These are phyloP conservation scores for Adelognathus sp. DNA, from an alignment of 2,888 invertebrate species.

Conservation along the genomic window DNA sequence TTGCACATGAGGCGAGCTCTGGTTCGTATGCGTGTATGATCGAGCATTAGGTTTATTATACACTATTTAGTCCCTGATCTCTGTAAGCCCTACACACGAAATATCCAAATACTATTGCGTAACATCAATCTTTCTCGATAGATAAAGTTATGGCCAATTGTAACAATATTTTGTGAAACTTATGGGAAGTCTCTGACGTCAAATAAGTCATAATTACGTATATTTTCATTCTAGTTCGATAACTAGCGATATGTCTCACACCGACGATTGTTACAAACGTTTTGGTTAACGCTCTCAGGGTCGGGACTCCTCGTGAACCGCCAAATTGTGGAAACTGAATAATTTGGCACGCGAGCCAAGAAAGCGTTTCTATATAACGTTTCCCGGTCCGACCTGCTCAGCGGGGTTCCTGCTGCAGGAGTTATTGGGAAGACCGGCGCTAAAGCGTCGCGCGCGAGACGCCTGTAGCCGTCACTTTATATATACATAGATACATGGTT, in stretches of 20 bases:
- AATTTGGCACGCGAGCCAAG: slow-evolving; percentile 67
- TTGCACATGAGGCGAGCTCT: too few species aligned
- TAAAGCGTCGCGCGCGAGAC: neutral
- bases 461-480: neutral
- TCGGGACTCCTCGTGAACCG: slow-evolving; percentile 23
- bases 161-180: too few species aligned
- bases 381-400: slow-evolving; percentile 30
- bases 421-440: slow-evolving; percentile 15
- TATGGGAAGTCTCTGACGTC: too few species aligned
- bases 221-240: slow-evolving; percentile 12
- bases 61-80: too few species aligned
- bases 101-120: too few species aligned
- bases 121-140: too few species aligned
- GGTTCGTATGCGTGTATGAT: too few species aligned
- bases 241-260: slow-evolving; percentile 27
- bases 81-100: too few species aligned
- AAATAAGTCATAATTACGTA: slow-evolving; percentile 21
- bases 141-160: too few species aligned
- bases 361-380: slow-evolving; percentile 33
- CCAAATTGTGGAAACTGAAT: slow-evolving; percentile 61
- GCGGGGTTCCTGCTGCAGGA: slow-evolving; percentile 15
- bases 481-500: neutral
- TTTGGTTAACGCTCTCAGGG: slow-evolving; percentile 13
- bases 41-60: too few species aligned
- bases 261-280: slow-evolving; percentile 36